These are phyloP conservation scores for Teinopalpus imperialis DNA, from an alignment of 2,888 invertebrate genomes.

Conservation along the genomic window DNA sequence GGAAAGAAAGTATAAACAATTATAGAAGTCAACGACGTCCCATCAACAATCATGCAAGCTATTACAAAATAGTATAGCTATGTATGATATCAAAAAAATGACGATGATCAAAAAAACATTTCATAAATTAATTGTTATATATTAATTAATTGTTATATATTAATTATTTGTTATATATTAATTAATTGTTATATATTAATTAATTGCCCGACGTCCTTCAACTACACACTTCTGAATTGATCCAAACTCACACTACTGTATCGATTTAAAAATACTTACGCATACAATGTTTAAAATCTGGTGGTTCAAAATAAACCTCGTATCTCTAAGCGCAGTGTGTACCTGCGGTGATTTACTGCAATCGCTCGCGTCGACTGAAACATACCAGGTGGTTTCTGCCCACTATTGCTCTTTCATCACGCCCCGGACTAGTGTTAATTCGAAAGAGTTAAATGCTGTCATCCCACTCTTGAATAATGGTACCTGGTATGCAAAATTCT, in stretches of 20 bases:
- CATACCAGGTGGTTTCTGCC: constrained; percentile 51
- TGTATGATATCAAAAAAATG: too few species aligned
- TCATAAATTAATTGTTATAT: too few species aligned
- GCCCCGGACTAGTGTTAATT: constrained; percentile 19
- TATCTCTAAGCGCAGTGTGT: constrained; percentile 33
- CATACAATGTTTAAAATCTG: constrained; percentile 33
- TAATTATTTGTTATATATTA: background rate
- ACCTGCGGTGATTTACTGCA: constrained; percentile 61
- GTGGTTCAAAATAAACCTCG: constrained; percentile 37
- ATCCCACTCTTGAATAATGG: constrained; percentile 20
- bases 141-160: too few species aligned
- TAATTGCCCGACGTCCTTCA: background rate
- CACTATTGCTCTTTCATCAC: constrained; percentile 31
- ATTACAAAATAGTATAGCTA: too few species aligned
- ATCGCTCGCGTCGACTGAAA: constrained; percentile 64
- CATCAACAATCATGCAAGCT: too few species aligned
- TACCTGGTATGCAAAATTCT: too few species aligned
- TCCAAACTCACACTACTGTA: constrained; percentile 4
- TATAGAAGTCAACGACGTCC: too few species aligned
- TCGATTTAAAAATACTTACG: constrained; percentile 9
- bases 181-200: background rate
- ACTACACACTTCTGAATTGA: background rate
- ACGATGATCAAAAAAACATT: too few species aligned
- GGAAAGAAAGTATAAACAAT: too few species aligned
- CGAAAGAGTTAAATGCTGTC: constrained; percentile 1